These are phyloP conservation scores for Unio delphinus DNA, from an alignment of 2,888 invertebrate genomes.

Conservation along the genomic window DNA sequence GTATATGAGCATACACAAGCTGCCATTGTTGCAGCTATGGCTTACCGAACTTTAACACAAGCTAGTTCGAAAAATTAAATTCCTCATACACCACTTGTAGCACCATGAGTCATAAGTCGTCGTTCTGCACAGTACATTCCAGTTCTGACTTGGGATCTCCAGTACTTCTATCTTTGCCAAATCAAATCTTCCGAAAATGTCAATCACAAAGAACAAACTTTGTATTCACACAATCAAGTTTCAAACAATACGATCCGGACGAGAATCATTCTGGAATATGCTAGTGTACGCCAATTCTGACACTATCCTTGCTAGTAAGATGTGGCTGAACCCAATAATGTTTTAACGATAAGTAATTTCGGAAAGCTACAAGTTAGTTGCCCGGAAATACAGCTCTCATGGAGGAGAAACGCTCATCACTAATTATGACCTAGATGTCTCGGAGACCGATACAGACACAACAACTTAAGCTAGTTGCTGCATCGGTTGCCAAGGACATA, in stretches of 20 bases:
- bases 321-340: neutral
- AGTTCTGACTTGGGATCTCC: neutral
- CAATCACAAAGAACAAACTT: neutral
- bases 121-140: neutral
- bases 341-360: slow-evolving; percentile 4
- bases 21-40: slow-evolving; percentile 6
- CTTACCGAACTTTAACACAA: slow-evolving; percentile 6
- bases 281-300: slow-evolving; percentile 7
- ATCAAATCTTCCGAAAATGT: neutral
- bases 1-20: slow-evolving; percentile 2
- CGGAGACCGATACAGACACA: neutral
- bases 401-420: slow-evolving; percentile 5
- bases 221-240: slow-evolving; percentile 8
- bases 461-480: slow-evolving; percentile 13
- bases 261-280: slow-evolving; percentile 6
- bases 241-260: slow-evolving; percentile 10
- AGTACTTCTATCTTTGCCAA: neutral
- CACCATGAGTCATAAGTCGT: neutral
- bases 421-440: neutral
- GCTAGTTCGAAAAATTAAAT: neutral
- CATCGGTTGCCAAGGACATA: slow-evolving; percentile 8
- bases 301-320: neutral
- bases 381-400: slow-evolving; percentile 3
- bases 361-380: slow-evolving; percentile 2
- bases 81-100: neutral